Conservation (phyloP, 2,113 vertebrate species). For the Xiphias gladius region DNA sequence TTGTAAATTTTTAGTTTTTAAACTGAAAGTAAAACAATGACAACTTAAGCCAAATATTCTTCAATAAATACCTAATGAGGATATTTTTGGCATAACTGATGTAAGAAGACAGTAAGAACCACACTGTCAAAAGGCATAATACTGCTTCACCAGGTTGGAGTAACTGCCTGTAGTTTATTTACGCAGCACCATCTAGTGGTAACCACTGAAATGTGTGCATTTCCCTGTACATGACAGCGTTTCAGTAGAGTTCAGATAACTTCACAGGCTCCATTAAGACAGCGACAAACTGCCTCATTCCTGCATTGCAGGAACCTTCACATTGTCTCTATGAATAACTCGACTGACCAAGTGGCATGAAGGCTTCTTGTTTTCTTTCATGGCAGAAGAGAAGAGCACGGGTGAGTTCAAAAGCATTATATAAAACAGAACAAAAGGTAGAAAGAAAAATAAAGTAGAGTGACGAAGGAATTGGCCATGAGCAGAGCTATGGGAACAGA, state of each 20-base stretch:
- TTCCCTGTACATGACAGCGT: conserved; percentile 30
- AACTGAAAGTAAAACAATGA: conserved; percentile 72
- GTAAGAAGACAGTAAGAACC: conserved; percentile 44
- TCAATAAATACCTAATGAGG: conserved; percentile 78
- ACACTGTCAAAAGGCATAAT: conserved; percentile 60
- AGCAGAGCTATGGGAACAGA: conserved; percentile 64
- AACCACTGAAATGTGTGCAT: conserved; percentile 60
- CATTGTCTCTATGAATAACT: conserved; percentile 48
- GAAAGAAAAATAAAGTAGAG: conserved; percentile 58
- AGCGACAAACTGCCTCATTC: conserved; percentile 18
- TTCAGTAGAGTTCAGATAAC: conserved; percentile 45
- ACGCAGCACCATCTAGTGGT: conserved; percentile 82
- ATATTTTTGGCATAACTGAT: conserved; percentile 71
- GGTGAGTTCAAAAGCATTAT: conserved; percentile 67
- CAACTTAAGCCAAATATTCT: conserved; percentile 67
- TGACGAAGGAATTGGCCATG: conserved; percentile 73
- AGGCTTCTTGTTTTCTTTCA: conserved; percentile 69
- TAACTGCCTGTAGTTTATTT: conserved; percentile 64
- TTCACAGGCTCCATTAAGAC: conserved; percentile 53
- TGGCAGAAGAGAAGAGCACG: conserved; percentile 69
- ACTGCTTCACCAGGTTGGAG: conserved; percentile 63
- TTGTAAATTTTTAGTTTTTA: conserved; percentile 76
- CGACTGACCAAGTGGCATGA: conserved; percentile 56
- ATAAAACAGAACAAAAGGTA: conserved; percentile 70
- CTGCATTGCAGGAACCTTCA: conserved; percentile 67